Conservation (phyloP, 1,140 invertebrate genomes). For the Eciton burchellii region DNA sequence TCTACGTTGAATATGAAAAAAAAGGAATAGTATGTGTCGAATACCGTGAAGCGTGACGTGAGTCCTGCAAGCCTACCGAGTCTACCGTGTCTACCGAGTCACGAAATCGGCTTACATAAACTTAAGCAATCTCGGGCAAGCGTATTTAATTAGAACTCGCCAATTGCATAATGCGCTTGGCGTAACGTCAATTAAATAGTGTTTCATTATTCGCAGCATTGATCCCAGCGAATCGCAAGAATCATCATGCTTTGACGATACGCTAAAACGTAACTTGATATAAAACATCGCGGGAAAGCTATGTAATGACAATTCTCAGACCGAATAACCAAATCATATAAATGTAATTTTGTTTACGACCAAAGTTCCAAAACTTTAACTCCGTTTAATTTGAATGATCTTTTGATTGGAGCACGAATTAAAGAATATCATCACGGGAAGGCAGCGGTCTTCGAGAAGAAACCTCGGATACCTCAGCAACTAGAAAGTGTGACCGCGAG, state of each 20-base stretch:
- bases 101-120: constrained; percentile 61
- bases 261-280: not conserved
- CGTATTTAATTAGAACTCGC: constrained; percentile 38
- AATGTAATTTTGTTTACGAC: not conserved
- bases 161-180: not conserved
- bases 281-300: not conserved
- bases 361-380: not conserved
- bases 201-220: not conserved
- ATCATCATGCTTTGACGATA: not conserved
- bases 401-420: not conserved
- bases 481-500: constrained; percentile 57
- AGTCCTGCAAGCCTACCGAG: constrained; percentile 25
- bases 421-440: constrained; percentile 14
- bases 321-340: not conserved
- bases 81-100: constrained; percentile 13
- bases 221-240: constrained; percentile 10
- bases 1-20: constrained; percentile 38
- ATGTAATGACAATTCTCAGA: not conserved
- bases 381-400: not conserved
- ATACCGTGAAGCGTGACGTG: constrained; percentile 27
- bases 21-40: constrained; percentile 20
- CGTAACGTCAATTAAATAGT: constrained; percentile 18
- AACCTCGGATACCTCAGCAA: not conserved
- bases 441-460: constrained; percentile 3
- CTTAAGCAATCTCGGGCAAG: constrained; percentile 40